Evolutionary conservation across 2,797 vertebrate species (phyloP).

Genomic region (Geotrypetes seraphini): DNA sequence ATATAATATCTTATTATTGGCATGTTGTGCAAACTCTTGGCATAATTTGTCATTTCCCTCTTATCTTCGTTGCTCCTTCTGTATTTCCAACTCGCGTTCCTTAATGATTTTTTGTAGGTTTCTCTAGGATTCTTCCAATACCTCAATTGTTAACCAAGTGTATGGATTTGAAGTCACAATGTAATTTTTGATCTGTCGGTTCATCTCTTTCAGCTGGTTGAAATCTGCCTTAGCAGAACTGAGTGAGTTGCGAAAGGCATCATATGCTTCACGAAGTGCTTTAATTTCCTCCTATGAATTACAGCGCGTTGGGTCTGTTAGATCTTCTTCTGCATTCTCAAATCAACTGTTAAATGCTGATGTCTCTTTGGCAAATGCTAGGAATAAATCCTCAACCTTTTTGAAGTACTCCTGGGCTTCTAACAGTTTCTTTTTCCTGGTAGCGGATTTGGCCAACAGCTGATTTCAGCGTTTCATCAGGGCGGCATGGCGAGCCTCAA

Average conservation of each 20-base stretch:
- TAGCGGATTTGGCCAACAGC: conserved; percentile 82
- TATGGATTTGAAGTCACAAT: conserved; percentile 94
- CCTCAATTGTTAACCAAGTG: conserved; percentile 99
- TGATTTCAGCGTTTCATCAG: conserved; percentile 97
- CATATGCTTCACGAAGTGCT: conserved; percentile 87
- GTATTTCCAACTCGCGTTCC: conserved; percentile 92
- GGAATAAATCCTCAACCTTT: conserved; percentile 97
- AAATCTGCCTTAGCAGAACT: conserved; percentile 94
- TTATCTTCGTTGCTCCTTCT: conserved; percentile 95
- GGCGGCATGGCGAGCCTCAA: conserved; percentile 83
- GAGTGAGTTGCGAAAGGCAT: conserved; percentile 90
- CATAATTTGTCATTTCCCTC: conserved; percentile 95
- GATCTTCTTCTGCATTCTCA: conserved; percentile 93
- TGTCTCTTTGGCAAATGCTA: conserved; percentile 95
- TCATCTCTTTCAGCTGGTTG: conserved; percentile 91
- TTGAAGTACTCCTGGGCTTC: conserved; percentile 96
- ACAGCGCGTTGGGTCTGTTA: conserved; percentile 92
- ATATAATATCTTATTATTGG: too few species aligned
- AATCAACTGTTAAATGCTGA: conserved; percentile 99
- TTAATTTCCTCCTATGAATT: conserved; percentile 96
- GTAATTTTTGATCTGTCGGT: conserved; percentile 95
- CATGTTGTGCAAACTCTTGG: conserved; percentile 95
- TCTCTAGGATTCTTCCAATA: conserved; percentile 95
- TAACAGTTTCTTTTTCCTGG: conserved; percentile 91
- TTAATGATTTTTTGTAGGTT: conserved; percentile 98